A percentile compares a stretch with the other conserved stretches of the same genome.
Evolutionary conservation across 1,140 invertebrate genomes (phyloP).

Genomic region (Pseudomyrmex concolor): DNA sequence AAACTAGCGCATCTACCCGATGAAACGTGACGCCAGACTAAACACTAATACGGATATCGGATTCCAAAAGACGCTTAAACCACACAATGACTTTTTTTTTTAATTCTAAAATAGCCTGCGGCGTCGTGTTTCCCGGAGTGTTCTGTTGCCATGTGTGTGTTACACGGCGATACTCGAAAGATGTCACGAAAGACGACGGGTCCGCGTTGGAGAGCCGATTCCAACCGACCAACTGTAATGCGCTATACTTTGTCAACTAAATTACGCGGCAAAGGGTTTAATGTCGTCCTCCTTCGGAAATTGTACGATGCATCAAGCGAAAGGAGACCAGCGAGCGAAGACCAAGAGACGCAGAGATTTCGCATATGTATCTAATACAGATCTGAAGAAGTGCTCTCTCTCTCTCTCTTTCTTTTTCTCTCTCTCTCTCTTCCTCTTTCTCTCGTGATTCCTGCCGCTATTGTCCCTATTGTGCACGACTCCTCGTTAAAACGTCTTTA

Average conservation of each 20-base stretch:
- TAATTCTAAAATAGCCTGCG: constrained; percentile 40
- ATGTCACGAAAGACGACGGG: background rate
- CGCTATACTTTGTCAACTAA: constrained; percentile 54
- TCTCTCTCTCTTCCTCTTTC: constrained; percentile 18
- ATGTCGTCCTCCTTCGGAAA: constrained; percentile 19
- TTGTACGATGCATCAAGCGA: constrained; percentile 1
- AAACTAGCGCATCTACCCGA: constrained; percentile 4
- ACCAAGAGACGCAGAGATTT: constrained; percentile 19
- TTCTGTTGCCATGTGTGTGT: constrained; percentile 25
- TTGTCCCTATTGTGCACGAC: constrained; percentile 63
- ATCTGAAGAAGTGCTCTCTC: constrained; percentile 35
- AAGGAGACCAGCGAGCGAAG: constrained; percentile 3
- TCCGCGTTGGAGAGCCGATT: background rate
- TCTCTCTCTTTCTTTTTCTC: background rate
- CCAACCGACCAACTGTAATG: constrained; percentile 11
- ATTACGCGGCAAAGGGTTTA: constrained; percentile 51
- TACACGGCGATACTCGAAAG: background rate
- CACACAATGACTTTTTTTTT: constrained; percentile 44
- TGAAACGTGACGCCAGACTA: constrained; percentile 56
- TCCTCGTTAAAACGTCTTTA: constrained; percentile 73
- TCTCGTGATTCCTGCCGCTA: constrained; percentile 53
- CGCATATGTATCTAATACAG: constrained; percentile 26
- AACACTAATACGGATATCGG: constrained; percentile 59
- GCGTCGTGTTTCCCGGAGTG: constrained; percentile 31
- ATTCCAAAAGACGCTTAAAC: constrained; percentile 57